Evolutionary conservation across 1,140 invertebrate genomes (phyloP).

Genomic region (Trachymyrmex septentrionalis): DNA sequence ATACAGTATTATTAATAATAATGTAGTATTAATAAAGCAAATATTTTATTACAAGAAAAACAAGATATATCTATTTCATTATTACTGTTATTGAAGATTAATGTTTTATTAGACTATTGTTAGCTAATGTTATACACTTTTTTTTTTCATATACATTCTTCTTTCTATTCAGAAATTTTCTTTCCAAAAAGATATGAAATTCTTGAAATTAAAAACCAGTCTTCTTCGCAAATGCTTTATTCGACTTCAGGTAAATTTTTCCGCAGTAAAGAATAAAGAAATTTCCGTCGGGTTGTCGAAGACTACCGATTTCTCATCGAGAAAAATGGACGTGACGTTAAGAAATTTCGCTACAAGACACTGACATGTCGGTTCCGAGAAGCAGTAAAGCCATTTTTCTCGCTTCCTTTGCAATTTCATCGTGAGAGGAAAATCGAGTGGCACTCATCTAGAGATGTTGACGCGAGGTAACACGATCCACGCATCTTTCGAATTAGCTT

Average conservation of each 20-base stretch:
- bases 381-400: slow-evolving; percentile 15
- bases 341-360: neutral
- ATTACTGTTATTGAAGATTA: neutral
- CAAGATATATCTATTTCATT: neutral
- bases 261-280: neutral
- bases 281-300: slow-evolving; percentile 17
- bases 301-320: slow-evolving; percentile 21
- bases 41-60: neutral
- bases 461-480: neutral
- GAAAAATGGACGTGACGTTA: slow-evolving; percentile 17
- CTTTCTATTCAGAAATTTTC: neutral
- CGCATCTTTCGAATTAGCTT: slow-evolving; percentile 46
- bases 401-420: neutral
- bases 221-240: neutral
- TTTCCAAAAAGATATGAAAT: neutral
- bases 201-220: neutral
- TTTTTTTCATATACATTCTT: neutral
- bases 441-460: slow-evolving; percentile 24
- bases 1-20: neutral
- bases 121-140: neutral
- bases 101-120: neutral
- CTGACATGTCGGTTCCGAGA: neutral
- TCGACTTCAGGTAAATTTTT: slow-evolving; percentile 11
- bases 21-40: neutral
- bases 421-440: neutral